Percentiles rank a stretch among this genome's conserved stretches.
phyloP scores from a whole-genome alignment of 2,797 vertebrate species.

The Sparidentex hasta region DNA sequence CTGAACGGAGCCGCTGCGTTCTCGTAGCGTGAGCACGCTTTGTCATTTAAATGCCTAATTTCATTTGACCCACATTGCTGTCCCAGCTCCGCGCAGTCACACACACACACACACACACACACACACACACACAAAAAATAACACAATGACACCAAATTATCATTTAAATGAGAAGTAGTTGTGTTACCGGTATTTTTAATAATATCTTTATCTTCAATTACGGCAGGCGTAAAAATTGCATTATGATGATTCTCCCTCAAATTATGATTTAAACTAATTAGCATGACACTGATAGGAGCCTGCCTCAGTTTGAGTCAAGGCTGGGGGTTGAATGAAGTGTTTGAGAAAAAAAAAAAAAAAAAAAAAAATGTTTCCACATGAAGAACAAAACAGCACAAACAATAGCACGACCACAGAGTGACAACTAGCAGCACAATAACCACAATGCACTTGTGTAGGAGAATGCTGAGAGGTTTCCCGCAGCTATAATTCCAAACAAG shows the following conservation, averaged over 20 bases:
- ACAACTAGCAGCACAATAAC: neutral
- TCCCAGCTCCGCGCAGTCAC: conserved; percentile 10
- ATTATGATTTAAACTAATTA: conserved; percentile 54
- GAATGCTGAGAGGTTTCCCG: neutral
- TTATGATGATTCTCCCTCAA: conserved; percentile 31
- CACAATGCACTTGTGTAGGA: neutral
- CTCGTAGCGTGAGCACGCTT: conserved; percentile 39
- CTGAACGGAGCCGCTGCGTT: conserved; percentile 62
- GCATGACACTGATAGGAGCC: conserved; percentile 39
- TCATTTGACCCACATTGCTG: conserved; percentile 41
- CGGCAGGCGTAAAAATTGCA: conserved; percentile 49
- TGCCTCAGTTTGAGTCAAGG: conserved; percentile 17
- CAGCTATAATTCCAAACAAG: neutral
- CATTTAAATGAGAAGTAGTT: conserved; percentile 68
- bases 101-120: too few species aligned
- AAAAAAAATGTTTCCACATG: conserved; percentile 29
- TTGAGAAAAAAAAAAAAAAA: conserved; percentile 36
- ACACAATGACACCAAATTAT: conserved; percentile 54
- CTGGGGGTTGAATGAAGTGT: conserved; percentile 22
- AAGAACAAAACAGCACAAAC: conserved; percentile 2
- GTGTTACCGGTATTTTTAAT: conserved; percentile 45
- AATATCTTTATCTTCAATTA: conserved; percentile 61
- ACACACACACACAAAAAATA: conserved; percentile 45
- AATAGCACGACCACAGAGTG: neutral
- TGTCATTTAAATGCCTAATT: conserved; percentile 63